A percentile compares a stretch with the other conserved stretches of the same genome.
phyloP scores from a whole-genome alignment of 92 coral and sea anemone genomes.

The Muricea muricata region DNA sequence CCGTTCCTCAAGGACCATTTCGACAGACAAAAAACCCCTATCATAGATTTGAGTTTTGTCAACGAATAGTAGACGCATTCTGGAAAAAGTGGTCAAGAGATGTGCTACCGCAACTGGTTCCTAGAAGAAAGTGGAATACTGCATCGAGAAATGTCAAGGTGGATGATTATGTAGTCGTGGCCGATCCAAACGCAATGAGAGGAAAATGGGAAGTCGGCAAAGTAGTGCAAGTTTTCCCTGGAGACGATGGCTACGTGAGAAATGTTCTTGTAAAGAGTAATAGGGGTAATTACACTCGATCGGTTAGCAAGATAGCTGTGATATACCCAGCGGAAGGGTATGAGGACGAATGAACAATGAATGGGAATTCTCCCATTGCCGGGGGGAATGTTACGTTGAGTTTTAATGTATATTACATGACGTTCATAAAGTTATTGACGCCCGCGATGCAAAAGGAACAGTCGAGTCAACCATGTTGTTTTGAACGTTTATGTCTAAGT shows the following conservation, averaged over 20 bases:
- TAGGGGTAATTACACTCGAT: constrained; percentile 34
- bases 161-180: constrained; percentile 41
- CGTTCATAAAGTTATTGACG: too few species aligned
- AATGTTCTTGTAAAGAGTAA: constrained; percentile 53
- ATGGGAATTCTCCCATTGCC: constrained; percentile 35
- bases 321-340: constrained; percentile 39
- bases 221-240: constrained; percentile 68
- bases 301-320: constrained; percentile 30
- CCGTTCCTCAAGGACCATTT: constrained; percentile 68
- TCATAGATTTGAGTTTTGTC: constrained; percentile 61
- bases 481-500: too few species aligned
- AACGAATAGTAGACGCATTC: too few species aligned
- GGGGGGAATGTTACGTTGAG: constrained; percentile 24
- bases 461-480: too few species aligned
- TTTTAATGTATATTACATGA: too few species aligned
- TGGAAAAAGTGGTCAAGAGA: constrained; percentile 69
- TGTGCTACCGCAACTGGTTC: constrained; percentile 52
- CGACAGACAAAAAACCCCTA: constrained; percentile 58
- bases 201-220: constrained; percentile 68
- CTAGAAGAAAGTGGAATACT: constrained; percentile 48
- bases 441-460: too few species aligned
- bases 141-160: constrained; percentile 43
- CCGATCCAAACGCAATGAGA: constrained; percentile 54
- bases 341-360: neutral
- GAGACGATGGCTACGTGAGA: constrained; percentile 55